Percentiles rank a stretch among this genome's conserved stretches.
phyloP scores from a whole-genome alignment of 1,140 invertebrate species.

The Aleiodes sp. region DNA sequence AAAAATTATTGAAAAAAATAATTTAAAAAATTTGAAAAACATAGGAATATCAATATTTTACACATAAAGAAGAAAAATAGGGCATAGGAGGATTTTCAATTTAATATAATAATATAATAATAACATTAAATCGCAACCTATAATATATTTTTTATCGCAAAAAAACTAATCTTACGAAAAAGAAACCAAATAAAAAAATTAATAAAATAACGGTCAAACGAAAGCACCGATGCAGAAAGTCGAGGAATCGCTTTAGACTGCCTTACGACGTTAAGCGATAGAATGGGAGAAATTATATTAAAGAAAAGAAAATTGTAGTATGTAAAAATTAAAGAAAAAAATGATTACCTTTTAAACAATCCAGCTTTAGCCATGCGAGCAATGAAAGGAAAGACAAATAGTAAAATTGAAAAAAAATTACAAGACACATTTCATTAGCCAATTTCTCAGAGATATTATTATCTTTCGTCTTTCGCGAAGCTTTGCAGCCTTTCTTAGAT shows the following conservation, averaged over 20 bases:
- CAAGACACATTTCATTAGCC: constrained; percentile 9
- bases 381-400: not conserved
- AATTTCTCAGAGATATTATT: constrained; percentile 26
- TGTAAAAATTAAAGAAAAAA: not conserved
- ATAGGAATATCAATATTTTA: constrained; percentile 29
- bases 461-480: constrained; percentile 28
- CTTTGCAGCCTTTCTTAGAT: constrained; percentile 27
- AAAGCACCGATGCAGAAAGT: constrained; percentile 19
- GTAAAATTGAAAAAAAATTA: not conserved
- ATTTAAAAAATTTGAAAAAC: constrained; percentile 26
- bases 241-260: constrained; percentile 30
- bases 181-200: not conserved
- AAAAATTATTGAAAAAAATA: constrained; percentile 20
- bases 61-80: constrained; percentile 28
- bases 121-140: constrained; percentile 34
- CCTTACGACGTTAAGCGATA: constrained; percentile 25
- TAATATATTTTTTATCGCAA: constrained; percentile 41
- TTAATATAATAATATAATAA: constrained; percentile 34
- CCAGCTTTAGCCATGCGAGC: constrained; percentile 26
- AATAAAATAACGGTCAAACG: constrained; percentile 20
- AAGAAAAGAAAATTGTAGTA: constrained; percentile 11
- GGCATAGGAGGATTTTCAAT: constrained; percentile 35
- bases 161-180: constrained; percentile 30
- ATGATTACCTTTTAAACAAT: constrained; percentile 14
- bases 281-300: constrained; percentile 13